Evolutionary conservation across 2,797 vertebrate species (phyloP).

Genomic region (Sebastes diaconus): DNA sequence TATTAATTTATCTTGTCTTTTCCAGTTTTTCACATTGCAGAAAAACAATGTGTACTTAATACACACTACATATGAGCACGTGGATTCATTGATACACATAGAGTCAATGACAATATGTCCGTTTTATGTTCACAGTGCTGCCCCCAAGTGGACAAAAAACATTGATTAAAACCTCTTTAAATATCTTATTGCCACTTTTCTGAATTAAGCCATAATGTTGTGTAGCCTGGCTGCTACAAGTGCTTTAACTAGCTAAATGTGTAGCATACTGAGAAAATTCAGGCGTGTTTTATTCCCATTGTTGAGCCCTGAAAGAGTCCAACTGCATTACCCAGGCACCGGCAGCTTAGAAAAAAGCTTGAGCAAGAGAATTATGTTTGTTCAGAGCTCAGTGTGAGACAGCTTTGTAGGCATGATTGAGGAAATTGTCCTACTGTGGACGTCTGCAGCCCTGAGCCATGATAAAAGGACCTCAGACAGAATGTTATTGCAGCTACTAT

Average conservation of each 20-base stretch:
- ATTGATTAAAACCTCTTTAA: too few relatives aligned
- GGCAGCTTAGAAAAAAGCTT: background rate
- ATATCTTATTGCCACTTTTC: too few relatives aligned
- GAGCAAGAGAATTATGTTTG: background rate
- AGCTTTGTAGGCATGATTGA: background rate
- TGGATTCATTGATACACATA: background rate
- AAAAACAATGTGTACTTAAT: background rate
- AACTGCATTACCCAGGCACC: background rate
- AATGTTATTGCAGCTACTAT: background rate
- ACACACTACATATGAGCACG: background rate
- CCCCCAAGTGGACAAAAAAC: too few relatives aligned
- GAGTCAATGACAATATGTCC: background rate
- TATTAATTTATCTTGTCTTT: conserved; percentile 3
- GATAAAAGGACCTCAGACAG: background rate
- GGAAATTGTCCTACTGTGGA: background rate
- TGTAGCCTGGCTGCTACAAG: background rate
- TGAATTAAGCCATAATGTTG: background rate
- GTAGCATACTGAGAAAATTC: background rate
- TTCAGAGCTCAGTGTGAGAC: background rate
- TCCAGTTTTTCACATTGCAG: background rate
- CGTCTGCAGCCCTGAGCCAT: background rate
- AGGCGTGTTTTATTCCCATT: background rate
- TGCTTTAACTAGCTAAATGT: background rate
- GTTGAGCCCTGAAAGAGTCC: background rate
- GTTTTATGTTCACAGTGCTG: too few relatives aligned